Conservation (phyloP, 2,888 invertebrate species). For the Mellilla xanthometata region DNA sequence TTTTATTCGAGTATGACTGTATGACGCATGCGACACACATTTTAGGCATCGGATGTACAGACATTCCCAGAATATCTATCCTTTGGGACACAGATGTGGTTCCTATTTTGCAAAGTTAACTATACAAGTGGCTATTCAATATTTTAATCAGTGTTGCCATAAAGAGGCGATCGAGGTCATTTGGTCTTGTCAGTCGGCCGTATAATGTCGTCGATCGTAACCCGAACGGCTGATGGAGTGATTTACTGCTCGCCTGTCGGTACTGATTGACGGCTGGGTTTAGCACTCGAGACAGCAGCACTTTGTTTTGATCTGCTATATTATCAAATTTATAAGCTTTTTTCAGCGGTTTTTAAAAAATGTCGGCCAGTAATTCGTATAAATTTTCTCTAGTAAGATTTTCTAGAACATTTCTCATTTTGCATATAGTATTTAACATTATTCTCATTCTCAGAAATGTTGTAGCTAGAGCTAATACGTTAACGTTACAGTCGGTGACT, state of each 20-base stretch:
- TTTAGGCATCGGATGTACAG: slow-evolving; percentile 13
- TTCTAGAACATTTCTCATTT: no score
- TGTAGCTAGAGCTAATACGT: slow-evolving; percentile 7
- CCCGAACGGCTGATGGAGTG: slow-evolving; percentile 41
- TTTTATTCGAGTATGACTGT: slow-evolving; percentile 35
- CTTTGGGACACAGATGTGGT: slow-evolving; percentile 29
- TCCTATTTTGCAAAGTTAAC: not conserved
- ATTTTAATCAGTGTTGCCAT: slow-evolving; percentile 35
- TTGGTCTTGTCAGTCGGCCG: slow-evolving; percentile 35
- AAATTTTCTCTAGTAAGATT: no score
- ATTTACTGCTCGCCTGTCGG: slow-evolving; percentile 32
- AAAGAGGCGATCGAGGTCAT: slow-evolving; percentile 40
- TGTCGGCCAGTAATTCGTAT: no score
- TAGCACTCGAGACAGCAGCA: slow-evolving; percentile 27
- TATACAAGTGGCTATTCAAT: slow-evolving; percentile 39
- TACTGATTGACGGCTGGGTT: slow-evolving; percentile 39
- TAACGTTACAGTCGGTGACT: slow-evolving; percentile 40
- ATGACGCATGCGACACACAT: slow-evolving; percentile 55
- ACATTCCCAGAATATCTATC: slow-evolving; percentile 38
- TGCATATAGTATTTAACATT: no score
- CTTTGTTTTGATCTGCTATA: no score
- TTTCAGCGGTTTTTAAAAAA: no score
- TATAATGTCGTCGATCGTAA: slow-evolving; percentile 36
- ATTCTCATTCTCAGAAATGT: not conserved
- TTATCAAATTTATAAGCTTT: no score